Evolutionary conservation across 2,888 invertebrate species (phyloP), one percentile per base, ranked within the genome.

Genomic region (Alloscopus bannaensis): DNA sequence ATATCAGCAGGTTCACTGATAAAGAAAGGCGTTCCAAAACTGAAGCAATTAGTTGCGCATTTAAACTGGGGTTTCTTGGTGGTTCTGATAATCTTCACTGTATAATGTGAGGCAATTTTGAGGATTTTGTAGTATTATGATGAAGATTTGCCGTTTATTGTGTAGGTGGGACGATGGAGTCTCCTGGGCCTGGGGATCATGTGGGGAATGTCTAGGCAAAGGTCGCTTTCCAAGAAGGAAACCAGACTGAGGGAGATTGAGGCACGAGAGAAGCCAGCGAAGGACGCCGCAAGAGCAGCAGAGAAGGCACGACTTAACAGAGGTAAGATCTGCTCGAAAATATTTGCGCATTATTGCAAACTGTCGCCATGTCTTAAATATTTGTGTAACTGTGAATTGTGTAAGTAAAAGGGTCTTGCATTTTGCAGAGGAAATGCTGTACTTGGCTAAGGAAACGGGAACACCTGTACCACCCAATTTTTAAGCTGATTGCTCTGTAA

Each of bases 101-200:
- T n/a, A n/a, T n/a, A n/a, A n/a, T n/a, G n/a, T n/a, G n/a, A n/a
- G n/a, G n/a, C n/a, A n/a, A n/a, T n/a, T n/a, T n/a, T n/a, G n/a
- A n/a, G n/a, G n/a, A n/a, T n/a, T n/a, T n/a, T n/a, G n/a, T n/a
- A n/a, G n/a, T n/a, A n/a, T n/a, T n/a, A n/a, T n/a, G n/a, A n/a
- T n/a, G n/a, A n/a, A n/a, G n/a, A n/a, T n/a, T n/a, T n/a, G n/a
- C n/a, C n/a, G n/a, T n/a, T n/a, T n/a, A n/a, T n/a, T n/a, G 20
- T 90, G 8, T 88, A 94, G 94, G 94, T 95, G 87, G 92, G 93
- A 77, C 91, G 96, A 87, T 96, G 95, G 95, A 93, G 93, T 72
- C 90, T 95, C 87, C 90, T 96, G 2, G 88, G 91, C 0, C 90
- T 91, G 0, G 95, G 95, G 31, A 89, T 96, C 82, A 87, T 92